Percentiles rank a stretch among this genome's conserved stretches.
Conservation (phyloP, 2,797 vertebrate species). For the Cichlasoma orientale region DNA sequence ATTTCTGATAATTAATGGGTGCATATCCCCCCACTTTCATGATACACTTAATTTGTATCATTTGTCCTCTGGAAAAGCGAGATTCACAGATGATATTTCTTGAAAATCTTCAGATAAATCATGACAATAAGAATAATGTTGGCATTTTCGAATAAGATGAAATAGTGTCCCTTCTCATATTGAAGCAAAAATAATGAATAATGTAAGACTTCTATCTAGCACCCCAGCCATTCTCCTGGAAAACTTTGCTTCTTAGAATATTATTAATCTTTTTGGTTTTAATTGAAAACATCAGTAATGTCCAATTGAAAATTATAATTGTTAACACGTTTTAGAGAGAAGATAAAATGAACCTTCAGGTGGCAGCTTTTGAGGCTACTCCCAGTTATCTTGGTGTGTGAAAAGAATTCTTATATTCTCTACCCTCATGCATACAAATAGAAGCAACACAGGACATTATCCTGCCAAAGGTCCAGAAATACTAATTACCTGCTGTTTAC, state of each 20-base stretch:
- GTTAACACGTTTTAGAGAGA: slow-evolving; percentile 29
- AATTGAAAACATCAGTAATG: slow-evolving; percentile 54
- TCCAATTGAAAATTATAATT: slow-evolving; percentile 45
- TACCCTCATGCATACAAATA: slow-evolving; percentile 74
- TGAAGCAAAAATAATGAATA: slow-evolving; percentile 3
- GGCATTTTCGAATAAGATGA: slow-evolving; percentile 30
- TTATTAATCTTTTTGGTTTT: slow-evolving; percentile 41
- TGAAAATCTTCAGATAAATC: slow-evolving; percentile 50
- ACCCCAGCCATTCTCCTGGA: neutral
- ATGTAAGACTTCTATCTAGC: neutral
- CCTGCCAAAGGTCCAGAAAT: slow-evolving; percentile 79
- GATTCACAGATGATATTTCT: slow-evolving; percentile 34
- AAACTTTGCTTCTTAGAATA: slow-evolving; percentile 6
- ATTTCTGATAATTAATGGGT: neutral
- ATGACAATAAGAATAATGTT: slow-evolving; percentile 39
- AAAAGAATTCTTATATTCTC: slow-evolving; percentile 39
- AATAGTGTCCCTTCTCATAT: slow-evolving; percentile 18
- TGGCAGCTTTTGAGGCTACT: slow-evolving; percentile 26
- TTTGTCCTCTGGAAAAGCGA: slow-evolving; percentile 44
- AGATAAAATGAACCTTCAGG: slow-evolving; percentile 53
- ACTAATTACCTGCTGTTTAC: slow-evolving; percentile 85
- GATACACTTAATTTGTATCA: slow-evolving; percentile 46
- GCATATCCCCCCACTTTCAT: slow-evolving; percentile 7
- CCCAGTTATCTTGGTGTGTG: slow-evolving; percentile 54
- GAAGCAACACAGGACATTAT: slow-evolving; percentile 75